Base-by-base conservation (phyloP, 64 coral and sea anemone genomes). In the Platygyra sinensis region DNA sequence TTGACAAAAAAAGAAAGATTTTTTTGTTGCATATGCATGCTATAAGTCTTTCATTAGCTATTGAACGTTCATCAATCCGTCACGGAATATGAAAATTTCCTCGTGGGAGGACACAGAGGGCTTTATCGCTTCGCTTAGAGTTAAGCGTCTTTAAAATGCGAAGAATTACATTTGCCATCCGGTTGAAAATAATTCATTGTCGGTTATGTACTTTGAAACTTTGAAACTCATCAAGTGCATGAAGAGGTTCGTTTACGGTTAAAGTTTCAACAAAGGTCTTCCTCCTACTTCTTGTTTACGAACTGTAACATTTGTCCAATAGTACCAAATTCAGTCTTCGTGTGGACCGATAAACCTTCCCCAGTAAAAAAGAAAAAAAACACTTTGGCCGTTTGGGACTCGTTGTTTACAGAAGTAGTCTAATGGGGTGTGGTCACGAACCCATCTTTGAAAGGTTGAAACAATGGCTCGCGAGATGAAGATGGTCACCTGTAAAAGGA, bases 111-210 rank as follows among this genome's bases (percentile, higher is more conserved):
- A 46, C 42, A 22, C 4, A 17, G 2, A 81, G 14, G 4, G 8
- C 27, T 28, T 59, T 20, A 7, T 30, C 33, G 60, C 61, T 27
- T 17, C 52, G 57, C 29, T 62, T 33, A 29, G 57, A 9, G 1
- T 38, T 46, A 8, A 16, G 16, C 49, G 75, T 28, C 39, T 11
- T 80, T 83, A 8, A 83, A 83, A 83, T 67, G 61, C 36, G 19
- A 72, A 49, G 39, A 71, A 85, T 69, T 8, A 17, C 39, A 6
- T 85, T 85, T 71, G 72, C 30, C 38, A 18, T 85, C 9, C 27
- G 22, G 36, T 71, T 85, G 30, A 85, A 85, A 20, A 29, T 85
- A 85, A 85, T 71, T 85, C 38, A 71, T 71, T 85, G 13, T 71
- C n/a, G 63, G 22, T 71, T 71, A 67, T 31, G 81, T 85, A 85